Conservation (phyloP, 2,113 vertebrate species). For the Ameiurus melas region DNA sequence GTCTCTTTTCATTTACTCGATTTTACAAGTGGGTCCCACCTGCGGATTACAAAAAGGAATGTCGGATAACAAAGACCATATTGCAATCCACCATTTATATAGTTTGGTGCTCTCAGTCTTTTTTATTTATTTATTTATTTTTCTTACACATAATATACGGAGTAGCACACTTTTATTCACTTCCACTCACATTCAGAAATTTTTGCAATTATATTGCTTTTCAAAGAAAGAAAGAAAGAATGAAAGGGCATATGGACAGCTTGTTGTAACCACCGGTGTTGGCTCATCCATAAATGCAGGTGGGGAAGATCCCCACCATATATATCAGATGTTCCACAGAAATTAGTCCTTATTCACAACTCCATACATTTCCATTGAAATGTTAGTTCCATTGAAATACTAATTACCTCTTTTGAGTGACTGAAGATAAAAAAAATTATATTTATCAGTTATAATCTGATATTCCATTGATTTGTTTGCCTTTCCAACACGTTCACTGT, state of each 20-base stretch:
- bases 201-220: conserved; percentile 81
- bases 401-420: neutral
- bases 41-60: conserved; percentile 83
- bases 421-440: neutral
- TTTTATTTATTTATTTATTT: conserved; percentile 46
- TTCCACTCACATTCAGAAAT: conserved; percentile 58
- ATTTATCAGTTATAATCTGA: neutral
- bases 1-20: conserved; percentile 68
- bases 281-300: neutral
- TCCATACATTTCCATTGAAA: neutral
- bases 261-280: neutral
- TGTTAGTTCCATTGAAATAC: neutral
- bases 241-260: conserved; percentile 25
- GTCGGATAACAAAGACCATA: conserved; percentile 81
- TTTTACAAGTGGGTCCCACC: conserved; percentile 80
- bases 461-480: neutral
- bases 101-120: conserved; percentile 78
- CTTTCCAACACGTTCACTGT: neutral
- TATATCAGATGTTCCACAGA: neutral
- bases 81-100: conserved; percentile 85
- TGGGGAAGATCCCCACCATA: neutral
- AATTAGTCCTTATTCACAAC: neutral
- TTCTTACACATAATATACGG: conserved; percentile 24
- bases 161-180: conserved; percentile 17
- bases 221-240: conserved; percentile 64